Base-by-base conservation (phyloP, 2,888 invertebrate genomes). In the Noctuana brunneofusca region DNA sequence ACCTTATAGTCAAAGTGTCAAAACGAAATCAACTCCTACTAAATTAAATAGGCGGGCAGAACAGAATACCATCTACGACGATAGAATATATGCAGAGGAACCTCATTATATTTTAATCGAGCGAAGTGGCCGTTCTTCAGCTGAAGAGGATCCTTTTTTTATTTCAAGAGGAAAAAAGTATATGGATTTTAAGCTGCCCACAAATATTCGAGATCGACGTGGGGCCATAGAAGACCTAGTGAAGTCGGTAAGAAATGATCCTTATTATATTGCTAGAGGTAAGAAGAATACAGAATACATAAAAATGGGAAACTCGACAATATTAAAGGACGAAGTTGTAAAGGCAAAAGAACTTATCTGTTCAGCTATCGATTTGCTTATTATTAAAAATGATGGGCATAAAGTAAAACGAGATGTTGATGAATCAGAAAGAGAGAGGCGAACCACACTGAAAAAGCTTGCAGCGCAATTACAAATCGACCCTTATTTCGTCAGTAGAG, bases 241-340 rank as follows among this genome's bases (percentile, higher is more conserved):
- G 0, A 91, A 89, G 74, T 86, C 89, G 3, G 89, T 92, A 4
- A 81, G 87, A 12, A 89, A 90, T 54, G 89, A 92, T 64, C 92
- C 92, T 0, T 93, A 87, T 70, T 92, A 89, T 58, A 92, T 92
- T 50, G 92, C 91, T 0, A 76, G 93, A 73, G 93, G 93, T n/a
- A 93, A 92, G 70, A 92, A 90, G 68, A 75, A 81, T 64, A 43
- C 24, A 0, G 69, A 70, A 3, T 24, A 54, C n/a, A 65, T 58
- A 8, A 79, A 75, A 64, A 67, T 68, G 22, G 69, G 60, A 8
- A 83, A 81, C 62, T 59, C 72, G 0, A 75, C 75, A 0, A 58
- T 71, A 9, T 52, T 59, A 18, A 69, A 66, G 20, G 76, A 80
- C 1, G 78, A 81, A 54, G 73, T 78, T 38, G 52, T 63, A 0